phyloP scores from a whole-genome alignment of 2,113 vertebrate species.

The Tenebrosternarchus preto region DNA sequence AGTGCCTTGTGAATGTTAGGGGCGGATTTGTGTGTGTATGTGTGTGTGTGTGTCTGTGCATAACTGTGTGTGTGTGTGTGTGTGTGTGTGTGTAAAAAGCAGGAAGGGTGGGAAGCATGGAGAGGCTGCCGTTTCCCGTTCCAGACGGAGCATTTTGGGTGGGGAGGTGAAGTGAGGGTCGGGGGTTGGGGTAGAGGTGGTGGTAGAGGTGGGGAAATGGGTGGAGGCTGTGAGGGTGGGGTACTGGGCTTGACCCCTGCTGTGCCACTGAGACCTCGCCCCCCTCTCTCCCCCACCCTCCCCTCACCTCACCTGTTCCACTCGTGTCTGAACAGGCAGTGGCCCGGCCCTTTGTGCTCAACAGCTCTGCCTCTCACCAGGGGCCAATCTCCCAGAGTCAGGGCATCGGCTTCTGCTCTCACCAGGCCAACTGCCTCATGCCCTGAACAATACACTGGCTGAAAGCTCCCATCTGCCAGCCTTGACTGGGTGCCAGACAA shows the following conservation, averaged over 20 bases:
- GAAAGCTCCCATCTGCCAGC: conserved; percentile 73
- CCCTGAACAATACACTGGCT: conserved; percentile 51
- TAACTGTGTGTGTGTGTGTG: conserved; percentile 21
- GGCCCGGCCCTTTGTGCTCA: conserved; percentile 45
- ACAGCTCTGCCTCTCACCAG: conserved; percentile 51
- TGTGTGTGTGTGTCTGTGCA: conserved; percentile 42
- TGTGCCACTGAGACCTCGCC: conserved; percentile 68
- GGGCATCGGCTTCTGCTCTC: conserved; percentile 35
- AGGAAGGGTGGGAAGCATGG: too few species aligned
- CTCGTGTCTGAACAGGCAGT: conserved; percentile 75
- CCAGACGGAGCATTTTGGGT: conserved; percentile 52
- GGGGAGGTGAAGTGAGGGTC: conserved; percentile 68
- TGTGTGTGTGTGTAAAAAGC: conserved; percentile 33
- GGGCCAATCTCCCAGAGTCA: conserved; percentile 44
- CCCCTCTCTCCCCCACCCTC: too few species aligned
- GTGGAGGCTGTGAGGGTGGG: too few species aligned
- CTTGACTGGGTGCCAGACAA: conserved; percentile 68
- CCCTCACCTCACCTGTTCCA: conserved; percentile 66
- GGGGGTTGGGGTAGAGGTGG: too few species aligned
- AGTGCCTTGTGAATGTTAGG: conserved; percentile 25
- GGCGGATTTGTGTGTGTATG: background rate
- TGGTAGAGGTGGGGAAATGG: too few species aligned
- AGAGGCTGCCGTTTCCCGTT: conserved; percentile 64
- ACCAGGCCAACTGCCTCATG: conserved; percentile 45
- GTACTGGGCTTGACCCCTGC: conserved; percentile 52